A percentile compares a stretch with the other conserved stretches of the same genome.
These are phyloP conservation scores for Ceuthmochares aereus DNA, from an alignment of 2,113 vertebrate species.

Conservation along the genomic window DNA sequence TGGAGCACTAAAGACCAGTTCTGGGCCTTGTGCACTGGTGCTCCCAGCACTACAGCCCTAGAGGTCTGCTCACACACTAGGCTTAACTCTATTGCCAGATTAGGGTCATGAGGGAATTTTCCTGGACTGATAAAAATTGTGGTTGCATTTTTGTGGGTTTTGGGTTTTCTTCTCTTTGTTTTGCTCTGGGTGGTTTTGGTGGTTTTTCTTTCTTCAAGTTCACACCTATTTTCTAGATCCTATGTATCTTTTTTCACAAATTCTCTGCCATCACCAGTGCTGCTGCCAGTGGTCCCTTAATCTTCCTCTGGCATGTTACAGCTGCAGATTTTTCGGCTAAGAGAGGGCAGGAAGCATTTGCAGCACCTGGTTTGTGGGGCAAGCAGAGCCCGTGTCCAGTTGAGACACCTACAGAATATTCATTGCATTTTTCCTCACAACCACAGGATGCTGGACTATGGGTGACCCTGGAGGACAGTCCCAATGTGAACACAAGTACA, in stretches of 20 bases:
- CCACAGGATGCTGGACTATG: background rate
- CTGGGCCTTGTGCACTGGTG: background rate
- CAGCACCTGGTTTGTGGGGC: background rate
- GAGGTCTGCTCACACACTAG: conserved; percentile 18
- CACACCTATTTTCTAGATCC: background rate
- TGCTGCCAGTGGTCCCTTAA: background rate
- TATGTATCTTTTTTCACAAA: background rate
- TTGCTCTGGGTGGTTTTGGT: background rate
- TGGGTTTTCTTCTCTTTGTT: background rate
- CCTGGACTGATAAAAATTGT: background rate
- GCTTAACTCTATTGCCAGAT: conserved; percentile 27
- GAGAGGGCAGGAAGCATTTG: background rate
- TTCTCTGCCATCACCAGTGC: background rate
- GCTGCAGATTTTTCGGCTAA: background rate
- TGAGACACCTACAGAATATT: background rate
- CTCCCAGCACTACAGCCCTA: background rate
- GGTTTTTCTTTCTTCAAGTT: background rate
- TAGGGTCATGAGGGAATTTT: conserved; percentile 67
- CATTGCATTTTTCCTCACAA: background rate
- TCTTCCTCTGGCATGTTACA: background rate
- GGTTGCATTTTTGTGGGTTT: background rate
- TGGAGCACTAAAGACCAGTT: background rate
- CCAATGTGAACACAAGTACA: background rate
- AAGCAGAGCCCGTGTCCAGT: background rate
- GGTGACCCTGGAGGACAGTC: background rate